Evolutionary conservation across 2,797 vertebrate species (phyloP), one percentile per base, ranked within the genome.

Genomic region (Loris lydekkerianus): DNA sequence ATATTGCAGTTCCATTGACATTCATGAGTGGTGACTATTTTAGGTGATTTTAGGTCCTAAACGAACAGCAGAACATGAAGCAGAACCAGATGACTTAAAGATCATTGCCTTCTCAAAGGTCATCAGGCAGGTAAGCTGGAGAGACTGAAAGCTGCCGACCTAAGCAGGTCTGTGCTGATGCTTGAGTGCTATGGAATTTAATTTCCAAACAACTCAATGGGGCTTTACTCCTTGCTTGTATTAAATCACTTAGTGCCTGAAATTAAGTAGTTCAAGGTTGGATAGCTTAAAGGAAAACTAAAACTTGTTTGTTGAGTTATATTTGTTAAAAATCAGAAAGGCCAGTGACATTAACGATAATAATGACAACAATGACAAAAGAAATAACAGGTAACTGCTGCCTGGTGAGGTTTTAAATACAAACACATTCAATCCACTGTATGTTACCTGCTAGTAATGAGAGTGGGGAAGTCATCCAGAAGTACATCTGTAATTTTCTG

Each of bases 1-100:
- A 82, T 27, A 63, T 27, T 49, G 49, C 10, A 29, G 60, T 76
- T 49, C 40, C 94, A 83, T 25, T 97, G 96, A 96, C 93, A 96
- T 97, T 97, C 91, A 94, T 91, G 91, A 93, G 27, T 53, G 11
- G 49, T 25, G 80, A 93, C 95, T 76, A 80, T 81, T 91, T 94
- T 69, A 31, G 46, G 60, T 18, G 72, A 77, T 77, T 96, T 96
- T 97, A 89, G 77, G 86, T 93, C 69, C n/a, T 37, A 56, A 86
- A 77, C 0, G 0, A 46, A 60, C 80, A 94, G 77, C 58, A 83
- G 95, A 94, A 76, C 20, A 34, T 77, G 82, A 93, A 96, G 94
- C 86, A 92, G 93, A 97, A 82, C 46, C 70, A 77, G 89, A 73
- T 29, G 14, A 75, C 46, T 80, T 80, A 70, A 96, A 96, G 84